These are phyloP conservation scores for Diuraphis noxia DNA, from an alignment of 1,140 invertebrate species.

Conservation along the genomic window DNA sequence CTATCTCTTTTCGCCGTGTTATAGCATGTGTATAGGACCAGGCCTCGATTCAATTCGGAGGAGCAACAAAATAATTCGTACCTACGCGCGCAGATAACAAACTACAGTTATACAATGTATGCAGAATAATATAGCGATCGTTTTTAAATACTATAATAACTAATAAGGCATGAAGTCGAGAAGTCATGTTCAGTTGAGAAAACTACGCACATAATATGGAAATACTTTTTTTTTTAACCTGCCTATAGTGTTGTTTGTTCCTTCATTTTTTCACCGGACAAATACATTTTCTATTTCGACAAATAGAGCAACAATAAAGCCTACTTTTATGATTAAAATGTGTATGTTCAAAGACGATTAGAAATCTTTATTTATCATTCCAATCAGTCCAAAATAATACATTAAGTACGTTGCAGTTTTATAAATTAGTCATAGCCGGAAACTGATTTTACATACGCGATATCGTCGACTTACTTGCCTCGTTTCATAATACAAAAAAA, in stretches of 20 bases:
- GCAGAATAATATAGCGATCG: background rate
- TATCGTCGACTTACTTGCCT: constrained; percentile 15
- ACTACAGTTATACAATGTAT: background rate
- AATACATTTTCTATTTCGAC: background rate
- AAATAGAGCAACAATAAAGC: background rate
- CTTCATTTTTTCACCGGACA: background rate
- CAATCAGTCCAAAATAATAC: background rate
- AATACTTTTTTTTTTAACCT: background rate
- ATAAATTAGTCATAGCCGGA: constrained; percentile 25
- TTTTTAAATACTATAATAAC: background rate
- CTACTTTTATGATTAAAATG: constrained; percentile 4
- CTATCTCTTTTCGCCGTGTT: background rate
- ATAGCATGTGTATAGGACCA: background rate
- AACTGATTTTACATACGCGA: constrained; percentile 11
- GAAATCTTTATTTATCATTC: background rate
- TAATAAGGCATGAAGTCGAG: background rate
- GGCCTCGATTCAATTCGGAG: background rate
- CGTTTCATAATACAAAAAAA: constrained; percentile 14
- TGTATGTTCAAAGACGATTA: background rate
- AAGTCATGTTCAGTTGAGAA: background rate
- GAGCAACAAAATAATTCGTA: background rate
- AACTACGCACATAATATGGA: background rate
- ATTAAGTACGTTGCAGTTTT: background rate
- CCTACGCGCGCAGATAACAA: background rate
- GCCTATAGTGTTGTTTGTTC: background rate